A percentile compares a stretch with the other conserved stretches of the same genome.
phyloP scores from a whole-genome alignment of 2,797 vertebrate genomes.

The Eleutherodactylus coqui region DNA sequence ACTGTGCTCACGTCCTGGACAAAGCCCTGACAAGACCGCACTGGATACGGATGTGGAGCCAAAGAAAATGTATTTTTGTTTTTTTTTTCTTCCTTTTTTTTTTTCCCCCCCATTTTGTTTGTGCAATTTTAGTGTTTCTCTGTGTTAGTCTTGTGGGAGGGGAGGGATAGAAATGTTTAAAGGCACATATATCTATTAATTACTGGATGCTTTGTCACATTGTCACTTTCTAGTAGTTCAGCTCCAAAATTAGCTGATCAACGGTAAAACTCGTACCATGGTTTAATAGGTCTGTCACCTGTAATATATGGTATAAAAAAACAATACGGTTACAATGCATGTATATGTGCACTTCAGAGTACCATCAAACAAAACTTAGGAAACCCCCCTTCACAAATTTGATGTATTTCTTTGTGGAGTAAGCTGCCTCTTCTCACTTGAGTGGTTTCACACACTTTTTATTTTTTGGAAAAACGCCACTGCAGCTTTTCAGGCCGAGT shows the following conservation, averaged over 20 bases:
- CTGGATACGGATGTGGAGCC: slow-evolving; percentile 33
- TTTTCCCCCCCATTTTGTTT: background rate
- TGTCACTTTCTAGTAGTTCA: background rate
- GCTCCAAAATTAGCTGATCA: background rate
- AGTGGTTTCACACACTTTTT: background rate
- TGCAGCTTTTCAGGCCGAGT: too few species aligned
- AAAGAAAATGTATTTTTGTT: slow-evolving; percentile 16
- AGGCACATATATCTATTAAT: slow-evolving; percentile 15
- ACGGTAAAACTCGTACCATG: background rate
- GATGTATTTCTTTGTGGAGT: background rate
- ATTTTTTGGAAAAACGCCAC: too few species aligned
- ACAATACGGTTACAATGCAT: background rate
- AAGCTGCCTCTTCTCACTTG: background rate
- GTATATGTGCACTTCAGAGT: background rate
- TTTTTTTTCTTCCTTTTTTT: background rate
- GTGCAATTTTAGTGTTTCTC: slow-evolving; percentile 3
- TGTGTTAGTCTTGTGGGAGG: background rate
- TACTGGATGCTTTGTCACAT: slow-evolving; percentile 14
- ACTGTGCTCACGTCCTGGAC: background rate
- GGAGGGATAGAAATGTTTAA: background rate
- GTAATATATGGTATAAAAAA: background rate
- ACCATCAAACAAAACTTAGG: background rate
- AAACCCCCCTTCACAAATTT: background rate
- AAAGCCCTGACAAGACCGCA: background rate
- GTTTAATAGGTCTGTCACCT: background rate